Evolutionary conservation across 2,797 vertebrate genomes (phyloP).

Genomic region (Brachymystax lenok): DNA sequence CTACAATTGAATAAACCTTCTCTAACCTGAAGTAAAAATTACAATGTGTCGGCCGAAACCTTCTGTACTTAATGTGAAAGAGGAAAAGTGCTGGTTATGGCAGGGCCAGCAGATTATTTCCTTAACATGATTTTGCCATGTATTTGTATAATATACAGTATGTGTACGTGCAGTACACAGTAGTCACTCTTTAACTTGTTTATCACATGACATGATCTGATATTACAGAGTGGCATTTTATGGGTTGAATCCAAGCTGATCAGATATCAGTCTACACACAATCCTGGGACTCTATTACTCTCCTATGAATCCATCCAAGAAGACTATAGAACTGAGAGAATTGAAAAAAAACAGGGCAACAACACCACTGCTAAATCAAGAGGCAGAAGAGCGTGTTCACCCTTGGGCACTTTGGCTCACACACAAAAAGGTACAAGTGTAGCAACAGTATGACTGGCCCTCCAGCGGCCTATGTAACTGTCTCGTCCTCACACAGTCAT

Average conservation of each 20-base stretch:
- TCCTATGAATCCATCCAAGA: not conserved
- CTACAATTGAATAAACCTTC: not conserved
- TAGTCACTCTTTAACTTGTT: not conserved
- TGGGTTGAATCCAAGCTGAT: not conserved
- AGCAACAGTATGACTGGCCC: not conserved
- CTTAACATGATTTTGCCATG: not conserved
- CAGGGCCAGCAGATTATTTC: not conserved
- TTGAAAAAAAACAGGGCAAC: not conserved
- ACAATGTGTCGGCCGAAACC: not conserved
- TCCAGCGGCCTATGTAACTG: conserved; percentile 3
- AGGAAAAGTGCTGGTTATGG: not conserved
- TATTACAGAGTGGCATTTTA: not conserved
- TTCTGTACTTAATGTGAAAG: not conserved
- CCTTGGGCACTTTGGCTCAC: not conserved
- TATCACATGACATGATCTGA: not conserved
- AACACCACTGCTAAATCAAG: not conserved
- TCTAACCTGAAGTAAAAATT: not conserved
- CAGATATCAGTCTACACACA: not conserved
- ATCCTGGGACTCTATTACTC: not conserved
- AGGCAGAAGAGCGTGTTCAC: not conserved
- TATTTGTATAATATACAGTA: not conserved
- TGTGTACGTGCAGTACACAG: not conserved
- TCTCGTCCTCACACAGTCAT: conserved; percentile 14
- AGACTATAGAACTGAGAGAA: not conserved
- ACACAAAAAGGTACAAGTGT: not conserved